phyloP scores from a whole-genome alignment of 2,797 vertebrate species.

The Fistularia commersonii region DNA sequence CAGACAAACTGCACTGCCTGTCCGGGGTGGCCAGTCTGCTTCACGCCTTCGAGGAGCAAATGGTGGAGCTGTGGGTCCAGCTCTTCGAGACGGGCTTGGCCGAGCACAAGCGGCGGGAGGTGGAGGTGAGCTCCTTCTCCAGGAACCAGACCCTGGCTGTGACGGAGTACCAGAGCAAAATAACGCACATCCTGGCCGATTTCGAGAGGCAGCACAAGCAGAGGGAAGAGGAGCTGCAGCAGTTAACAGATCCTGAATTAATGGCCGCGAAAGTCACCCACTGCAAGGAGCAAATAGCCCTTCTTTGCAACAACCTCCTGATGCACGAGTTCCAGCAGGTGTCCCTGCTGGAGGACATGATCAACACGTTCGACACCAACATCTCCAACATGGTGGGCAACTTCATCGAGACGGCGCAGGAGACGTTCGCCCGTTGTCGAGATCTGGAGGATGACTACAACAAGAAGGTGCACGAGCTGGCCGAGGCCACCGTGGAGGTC shows the following conservation, averaged over 20 bases:
- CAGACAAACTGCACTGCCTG: conserved; percentile 68
- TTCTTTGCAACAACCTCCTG: too few relatives aligned
- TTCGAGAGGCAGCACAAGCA: conserved; percentile 71
- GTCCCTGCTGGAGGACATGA: conserved; percentile 44
- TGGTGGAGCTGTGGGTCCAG: conserved; percentile 73
- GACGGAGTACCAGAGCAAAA: conserved; percentile 68
- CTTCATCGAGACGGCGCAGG: conserved; percentile 78
- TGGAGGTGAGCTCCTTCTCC: conserved; percentile 76
- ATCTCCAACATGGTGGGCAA: conserved; percentile 72
- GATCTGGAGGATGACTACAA: conserved; percentile 83
- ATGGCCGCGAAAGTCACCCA: too few relatives aligned
- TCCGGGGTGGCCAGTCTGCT: conserved; percentile 73
- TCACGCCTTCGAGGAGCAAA: conserved; percentile 75
- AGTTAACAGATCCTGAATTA: too few relatives aligned
- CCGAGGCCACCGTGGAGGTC: conserved; percentile 66
- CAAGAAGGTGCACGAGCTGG: conserved; percentile 75
- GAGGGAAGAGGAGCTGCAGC: too few relatives aligned
- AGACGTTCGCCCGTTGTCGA: conserved; percentile 81
- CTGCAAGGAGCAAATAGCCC: too few relatives aligned
- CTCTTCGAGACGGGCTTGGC: conserved; percentile 80
- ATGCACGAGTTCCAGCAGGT: too few relatives aligned
- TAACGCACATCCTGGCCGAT: conserved; percentile 52
- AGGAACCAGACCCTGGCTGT: conserved; percentile 58
- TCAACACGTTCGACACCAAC: conserved; percentile 79
- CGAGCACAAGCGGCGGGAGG: conserved; percentile 71